These are phyloP conservation scores for Coenonympha glycerion DNA, from an alignment of 2,888 invertebrate genomes.

Conservation along the genomic window DNA sequence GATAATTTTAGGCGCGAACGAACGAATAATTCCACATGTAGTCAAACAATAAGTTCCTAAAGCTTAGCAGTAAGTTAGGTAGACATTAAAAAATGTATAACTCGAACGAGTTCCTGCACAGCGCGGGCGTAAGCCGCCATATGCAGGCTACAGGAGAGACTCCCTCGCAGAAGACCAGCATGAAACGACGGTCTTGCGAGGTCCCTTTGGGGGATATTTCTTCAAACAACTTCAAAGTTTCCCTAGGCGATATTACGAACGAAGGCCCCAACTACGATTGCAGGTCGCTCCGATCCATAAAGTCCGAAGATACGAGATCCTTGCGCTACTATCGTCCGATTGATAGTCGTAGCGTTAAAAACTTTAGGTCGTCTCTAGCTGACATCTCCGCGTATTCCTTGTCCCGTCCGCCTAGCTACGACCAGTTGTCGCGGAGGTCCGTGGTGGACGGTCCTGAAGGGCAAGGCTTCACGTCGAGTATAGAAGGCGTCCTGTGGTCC, in stretches of 20 bases:
- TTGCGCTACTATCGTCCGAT: constrained; percentile 59
- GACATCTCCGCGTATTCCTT: constrained; percentile 51
- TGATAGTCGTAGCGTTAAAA: constrained; percentile 65
- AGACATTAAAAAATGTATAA: constrained; percentile 64
- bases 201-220: constrained; percentile 68
- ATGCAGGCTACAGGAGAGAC: constrained; percentile 70
- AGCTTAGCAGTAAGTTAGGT: constrained; percentile 41
- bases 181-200: constrained; percentile 68
- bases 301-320: constrained; percentile 57
- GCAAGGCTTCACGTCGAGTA: constrained; percentile 66
- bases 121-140: constrained; percentile 67
- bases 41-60: constrained; percentile 68
- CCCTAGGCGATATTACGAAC: constrained; percentile 58
- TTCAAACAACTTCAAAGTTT: constrained; percentile 67
- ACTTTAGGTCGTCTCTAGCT: constrained; percentile 61
- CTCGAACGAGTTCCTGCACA: constrained; percentile 67
- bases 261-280: constrained; percentile 58
- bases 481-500: constrained; percentile 72
- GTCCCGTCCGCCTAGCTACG: constrained; percentile 65
- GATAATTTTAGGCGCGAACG: constrained; percentile 31
- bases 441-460: constrained; percentile 57
- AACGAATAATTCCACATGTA: constrained; percentile 69
- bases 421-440: constrained; percentile 65
- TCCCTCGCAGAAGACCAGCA: constrained; percentile 65
- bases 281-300: constrained; percentile 54